These are phyloP conservation scores for Caenorhabditis imperialis DNA, from an alignment of 2,888 invertebrate species.

Conservation along the genomic window DNA sequence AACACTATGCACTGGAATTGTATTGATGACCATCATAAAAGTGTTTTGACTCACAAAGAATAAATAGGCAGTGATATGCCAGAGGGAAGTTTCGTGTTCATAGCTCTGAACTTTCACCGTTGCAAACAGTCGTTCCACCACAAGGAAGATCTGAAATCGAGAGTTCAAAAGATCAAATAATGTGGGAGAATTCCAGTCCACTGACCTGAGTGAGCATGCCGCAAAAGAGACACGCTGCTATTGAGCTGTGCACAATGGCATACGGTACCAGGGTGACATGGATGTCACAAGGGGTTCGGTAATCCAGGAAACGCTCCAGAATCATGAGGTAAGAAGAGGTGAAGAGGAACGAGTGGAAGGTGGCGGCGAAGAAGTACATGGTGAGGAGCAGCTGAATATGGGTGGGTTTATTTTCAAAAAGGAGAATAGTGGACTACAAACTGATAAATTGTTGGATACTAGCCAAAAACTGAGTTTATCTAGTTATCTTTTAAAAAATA, in stretches of 20 bases:
- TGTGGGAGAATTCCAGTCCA: neutral
- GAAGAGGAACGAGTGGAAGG: slow-evolving; percentile 40
- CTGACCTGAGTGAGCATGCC: slow-evolving; percentile 49
- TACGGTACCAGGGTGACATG: slow-evolving; percentile 26
- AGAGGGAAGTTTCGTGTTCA: slow-evolving; percentile 26
- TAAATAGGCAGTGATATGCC: slow-evolving; percentile 26
- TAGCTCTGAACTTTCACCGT: slow-evolving; percentile 43
- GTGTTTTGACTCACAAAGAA: slow-evolving; percentile 24
- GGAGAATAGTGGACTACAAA: too few relatives aligned
- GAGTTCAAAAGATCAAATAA: too few relatives aligned
- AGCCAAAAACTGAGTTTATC: too few relatives aligned
- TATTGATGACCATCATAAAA: neutral
- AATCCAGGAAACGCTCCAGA: slow-evolving; percentile 30
- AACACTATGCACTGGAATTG: slow-evolving; percentile 42
- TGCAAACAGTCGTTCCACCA: slow-evolving; percentile 39
- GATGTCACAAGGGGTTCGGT: slow-evolving; percentile 35
- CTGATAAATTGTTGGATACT: too few relatives aligned
- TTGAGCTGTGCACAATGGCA: slow-evolving; percentile 35
- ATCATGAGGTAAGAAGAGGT: slow-evolving; percentile 31
- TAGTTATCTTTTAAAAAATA: too few relatives aligned
- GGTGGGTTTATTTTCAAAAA: neutral
- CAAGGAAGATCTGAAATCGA: slow-evolving; percentile 34
- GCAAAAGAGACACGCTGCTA: slow-evolving; percentile 39
- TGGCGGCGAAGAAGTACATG: slow-evolving; percentile 44
- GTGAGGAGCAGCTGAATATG: slow-evolving; percentile 28